A percentile compares a stretch with the other conserved stretches of the same genome.
Evolutionary conservation across 2,797 vertebrate species (phyloP).

Genomic region (Lacerta viridis): DNA sequence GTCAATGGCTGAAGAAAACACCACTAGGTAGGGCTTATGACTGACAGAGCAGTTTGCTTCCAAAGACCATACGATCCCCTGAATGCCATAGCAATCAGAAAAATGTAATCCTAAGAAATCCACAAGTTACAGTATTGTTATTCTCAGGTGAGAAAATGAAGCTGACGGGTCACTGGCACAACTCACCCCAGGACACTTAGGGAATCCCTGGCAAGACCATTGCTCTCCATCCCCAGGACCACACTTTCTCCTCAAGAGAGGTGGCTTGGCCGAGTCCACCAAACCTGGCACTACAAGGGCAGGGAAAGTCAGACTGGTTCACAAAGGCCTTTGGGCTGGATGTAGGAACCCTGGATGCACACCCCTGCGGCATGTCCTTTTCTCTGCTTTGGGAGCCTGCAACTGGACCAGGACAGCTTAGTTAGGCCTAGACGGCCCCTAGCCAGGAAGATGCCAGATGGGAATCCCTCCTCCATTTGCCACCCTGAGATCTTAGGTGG

Average conservation of each 20-base stretch:
- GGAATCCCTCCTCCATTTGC: neutral
- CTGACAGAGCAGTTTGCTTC: neutral
- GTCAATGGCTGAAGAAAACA: neutral
- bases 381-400: neutral
- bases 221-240: neutral
- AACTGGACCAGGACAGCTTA: neutral
- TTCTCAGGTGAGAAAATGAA: no score
- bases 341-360: neutral
- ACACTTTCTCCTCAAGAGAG: neutral
- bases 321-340: neutral
- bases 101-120: neutral
- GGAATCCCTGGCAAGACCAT: neutral
- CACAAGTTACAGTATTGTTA: neutral
- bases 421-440: neutral
- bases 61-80: neutral
- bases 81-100: neutral
- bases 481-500: no score
- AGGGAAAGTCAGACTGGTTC: neutral
- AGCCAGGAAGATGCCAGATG: neutral
- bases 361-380: neutral
- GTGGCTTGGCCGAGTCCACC: neutral
- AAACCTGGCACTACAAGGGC: neutral
- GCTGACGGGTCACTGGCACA: neutral
- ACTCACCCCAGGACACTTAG: neutral
- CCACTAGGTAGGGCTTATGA: neutral